A percentile compares a stretch with the other conserved stretches of the same genome.
Conservation (phyloP, 2,797 vertebrate species). For the Scolopax bukidnonensis region DNA sequence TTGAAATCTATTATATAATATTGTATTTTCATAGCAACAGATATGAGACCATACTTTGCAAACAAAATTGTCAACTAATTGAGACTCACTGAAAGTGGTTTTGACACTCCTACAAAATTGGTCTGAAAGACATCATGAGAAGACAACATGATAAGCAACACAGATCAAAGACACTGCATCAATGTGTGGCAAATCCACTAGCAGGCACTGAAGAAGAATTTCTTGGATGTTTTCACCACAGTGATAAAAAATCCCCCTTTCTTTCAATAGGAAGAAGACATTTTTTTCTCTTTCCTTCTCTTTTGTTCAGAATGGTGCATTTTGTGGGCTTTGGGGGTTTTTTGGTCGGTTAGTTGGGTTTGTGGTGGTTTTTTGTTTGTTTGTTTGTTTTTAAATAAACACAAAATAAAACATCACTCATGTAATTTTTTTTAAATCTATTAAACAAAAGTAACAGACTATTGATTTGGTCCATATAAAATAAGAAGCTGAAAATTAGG, state of each 20-base stretch:
- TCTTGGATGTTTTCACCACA: not conserved
- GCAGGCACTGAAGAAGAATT: not conserved
- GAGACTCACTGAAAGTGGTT: not conserved
- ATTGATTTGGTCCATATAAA: not conserved
- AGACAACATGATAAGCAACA: not conserved
- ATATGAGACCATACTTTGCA: not conserved
- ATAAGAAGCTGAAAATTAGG: not conserved
- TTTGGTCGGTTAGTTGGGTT: not conserved
- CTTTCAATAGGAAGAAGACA: not conserved
- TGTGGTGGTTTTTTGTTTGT: not conserved
- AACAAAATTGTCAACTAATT: not conserved
- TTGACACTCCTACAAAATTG: not conserved
- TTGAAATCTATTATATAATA: not conserved
- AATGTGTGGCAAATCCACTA: not conserved
- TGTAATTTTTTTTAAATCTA: constrained; percentile 19
- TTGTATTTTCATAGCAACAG: not conserved
- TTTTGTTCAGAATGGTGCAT: not conserved
- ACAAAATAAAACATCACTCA: not conserved
- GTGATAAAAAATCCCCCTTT: not conserved
- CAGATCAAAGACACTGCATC: not conserved
- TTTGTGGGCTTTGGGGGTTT: not conserved
- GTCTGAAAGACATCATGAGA: not conserved
- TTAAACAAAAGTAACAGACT: constrained; percentile 21
- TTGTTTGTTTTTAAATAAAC: not conserved
- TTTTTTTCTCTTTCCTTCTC: not conserved